phyloP scores from a whole-genome alignment of 1,140 invertebrate species.

The Drosophila pseudoananassae region DNA sequence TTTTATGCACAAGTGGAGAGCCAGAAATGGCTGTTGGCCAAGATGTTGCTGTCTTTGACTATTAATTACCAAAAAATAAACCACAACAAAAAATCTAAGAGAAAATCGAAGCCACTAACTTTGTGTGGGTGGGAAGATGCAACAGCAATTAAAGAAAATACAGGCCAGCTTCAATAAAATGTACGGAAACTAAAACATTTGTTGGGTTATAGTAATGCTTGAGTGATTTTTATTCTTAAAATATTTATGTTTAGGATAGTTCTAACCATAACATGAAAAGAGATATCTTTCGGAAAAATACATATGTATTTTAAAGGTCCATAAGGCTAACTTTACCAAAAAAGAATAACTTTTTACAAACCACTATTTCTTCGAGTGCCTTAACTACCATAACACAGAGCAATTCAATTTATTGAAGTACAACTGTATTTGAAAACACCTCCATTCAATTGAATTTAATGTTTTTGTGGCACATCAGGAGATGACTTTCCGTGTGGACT shows the following conservation, averaged over 20 bases:
- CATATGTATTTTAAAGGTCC: too few species aligned
- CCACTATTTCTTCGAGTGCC: not conserved
- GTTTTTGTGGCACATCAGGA: slow-evolving; percentile 24
- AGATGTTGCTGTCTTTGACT: slow-evolving; percentile 59
- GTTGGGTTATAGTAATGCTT: not conserved
- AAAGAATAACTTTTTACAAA: not conserved
- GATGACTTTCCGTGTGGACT: slow-evolving; percentile 30
- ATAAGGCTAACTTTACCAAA: too few species aligned
- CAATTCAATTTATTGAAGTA: not conserved
- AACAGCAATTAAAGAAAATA: slow-evolving; percentile 19
- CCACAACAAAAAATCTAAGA: slow-evolving; percentile 9
- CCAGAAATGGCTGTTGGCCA: slow-evolving; percentile 34
- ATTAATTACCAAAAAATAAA: slow-evolving; percentile 70
- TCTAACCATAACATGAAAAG: too few species aligned
- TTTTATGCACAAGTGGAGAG: slow-evolving; percentile 65
- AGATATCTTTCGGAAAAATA: too few species aligned
- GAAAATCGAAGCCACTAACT: slow-evolving; percentile 35
- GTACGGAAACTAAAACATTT: not conserved
- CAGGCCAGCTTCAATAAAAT: not conserved
- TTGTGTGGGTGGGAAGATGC: slow-evolving; percentile 55
- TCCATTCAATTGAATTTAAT: slow-evolving; percentile 40
- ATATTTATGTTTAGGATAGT: too few species aligned
- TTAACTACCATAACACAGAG: not conserved
- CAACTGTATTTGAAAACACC: slow-evolving; percentile 19
- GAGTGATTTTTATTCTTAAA: not conserved